Base-by-base conservation (phyloP, 2,888 invertebrate species). In the Scaptomyza caliginosa region DNA sequence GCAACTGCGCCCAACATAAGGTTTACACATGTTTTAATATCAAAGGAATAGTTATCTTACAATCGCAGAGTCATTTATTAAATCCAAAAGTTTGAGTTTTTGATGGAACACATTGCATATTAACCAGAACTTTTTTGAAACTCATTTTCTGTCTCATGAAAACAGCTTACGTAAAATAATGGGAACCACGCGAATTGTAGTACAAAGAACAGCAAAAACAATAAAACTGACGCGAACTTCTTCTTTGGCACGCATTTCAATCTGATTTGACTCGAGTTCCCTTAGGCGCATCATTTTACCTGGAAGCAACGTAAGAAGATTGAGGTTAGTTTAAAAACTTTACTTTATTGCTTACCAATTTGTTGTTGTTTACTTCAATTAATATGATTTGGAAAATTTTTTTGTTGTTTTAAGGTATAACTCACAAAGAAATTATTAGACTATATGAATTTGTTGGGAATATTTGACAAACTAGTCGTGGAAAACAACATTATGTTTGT, bases 201-300 rank as follows among this genome's bases (percentile, higher is more conserved):
- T 65, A 42, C 83, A 82, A 19, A 85, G 28, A 5, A 67, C 26
- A 4, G 45, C 63, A 4, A 87, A 81, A 0, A 82, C 34, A 3
- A 85, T 46, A 4, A 87, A 32, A 39, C 36, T 82, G 26, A 63
- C 71, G 0, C 54, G 65, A 7, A 74, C 68, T 36, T 87, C 83
- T 4, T 60, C 51, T 51, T 67, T 74, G 54, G 72, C 71, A 1
- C 48, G 63, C 2, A 50, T 17, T n/a, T 68, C 60, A 4, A 49
- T n/a, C 4, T 46, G 34, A 11, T 24, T 45, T 1, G 46, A 11
- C 10, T 65, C 75, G 24, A 67, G 38, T 40, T 57, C 55, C 51
- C 54, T 58, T 1, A 71, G 21, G 19, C 75, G 86, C 28, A 74
- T 67, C 88, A 81, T 81, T 3, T 16, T 67, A 21, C 38, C 64